Base-by-base conservation (phyloP, 2,113 vertebrate species). In the Rhynchomys soricoides region DNA sequence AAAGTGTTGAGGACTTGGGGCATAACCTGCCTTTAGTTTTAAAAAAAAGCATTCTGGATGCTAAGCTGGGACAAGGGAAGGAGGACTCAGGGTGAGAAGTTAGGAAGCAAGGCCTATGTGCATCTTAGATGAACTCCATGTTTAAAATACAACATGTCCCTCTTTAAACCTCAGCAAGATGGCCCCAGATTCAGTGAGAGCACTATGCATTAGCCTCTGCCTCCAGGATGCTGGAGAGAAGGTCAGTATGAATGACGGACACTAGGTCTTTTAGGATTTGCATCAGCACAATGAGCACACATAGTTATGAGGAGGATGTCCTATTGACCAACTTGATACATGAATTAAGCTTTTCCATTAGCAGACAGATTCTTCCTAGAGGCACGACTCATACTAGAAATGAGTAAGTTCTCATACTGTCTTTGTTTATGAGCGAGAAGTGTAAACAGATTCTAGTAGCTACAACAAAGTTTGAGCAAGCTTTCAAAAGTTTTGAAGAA, bases 311-410 rank as follows among this genome's bases (percentile, higher is more conserved):
- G 0, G 52, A 52, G 8, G 29, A 48, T 11, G 2, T 57, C 59
- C 66, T 24, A 16, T 79, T 34, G 79, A 86, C 64, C 45, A 15
- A 78, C 55, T 79, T 89, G 86, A 87, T 73, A 88, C 62, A 64
- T 74, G 45, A 95, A 75, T 73, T 89, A 88, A 70, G 85, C 62
- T 91, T 94, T 96, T 70, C 90, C 68, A 91, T 82, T 95, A 91
- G 77, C 19, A 90, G 43, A 95, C 90, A 96, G 86, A 85, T 10
- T 77, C 55, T 68, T 90, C 88, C 68, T 45, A 87, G 86, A 96
- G 93, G 91, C 8, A 68, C 40, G 73, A 73, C 82, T 87, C 62
- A 91, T n/a, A 81, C 68, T 59, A 64, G 29, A 64, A 96, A 94
- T 86, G 48, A 96, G 86, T 34, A 64, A 52, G 29, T 92, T 31